Base-by-base conservation (phyloP, 37 sponge, comb jelly and placozoan genomes). In the Crambe crambe region DNA sequence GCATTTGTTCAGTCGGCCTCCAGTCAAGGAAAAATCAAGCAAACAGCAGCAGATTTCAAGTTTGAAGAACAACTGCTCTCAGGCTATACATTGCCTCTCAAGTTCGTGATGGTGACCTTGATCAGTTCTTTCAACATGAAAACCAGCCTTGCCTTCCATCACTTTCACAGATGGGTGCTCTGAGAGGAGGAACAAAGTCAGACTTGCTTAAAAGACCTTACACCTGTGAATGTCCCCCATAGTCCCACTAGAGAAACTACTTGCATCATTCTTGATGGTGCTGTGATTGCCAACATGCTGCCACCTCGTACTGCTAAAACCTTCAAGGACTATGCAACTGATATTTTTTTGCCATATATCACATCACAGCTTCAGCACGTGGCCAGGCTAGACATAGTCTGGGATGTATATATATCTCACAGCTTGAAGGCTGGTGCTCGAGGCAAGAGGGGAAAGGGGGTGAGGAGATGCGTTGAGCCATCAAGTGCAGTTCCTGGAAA, bases 281-380 rank as follows among this genome's bases (percentile, higher is more conserved):
- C 82, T 58, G 82, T 64, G 2, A 81, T 81, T 3, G 21, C 72
- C 3, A 71, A 81, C 27, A 81, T 81, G 82, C 73, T 81, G 35
- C 42, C 56, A 71, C 82, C 82, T 37, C 63, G 42, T 72, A 42
- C 63, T 58, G 61, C 73, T 9, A 72, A 59, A 42, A 81, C 36
- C 27, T 72, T 81, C 32, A 44, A 3, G 18, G 61, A 81, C 31
- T 81, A 71, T 30, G 63, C 74, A 8, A 34, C 10, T 58, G 64
- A 81, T 30, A 41, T 81, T 1, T 81, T 81, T 25, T 26, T 57
- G 9, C 82, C 74, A 6, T 81, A 81, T 64, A 70, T 81, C 26
- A 25, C 38, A 0, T 37, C n/a, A 54, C 72, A 81, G 32, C 42
- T 81, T 42, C 72, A 58, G 26, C 36, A 81, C 58, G 82, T 57